Evolutionary conservation across 2,113 vertebrate genomes (phyloP).

Genomic region (Centropristis striata): DNA sequence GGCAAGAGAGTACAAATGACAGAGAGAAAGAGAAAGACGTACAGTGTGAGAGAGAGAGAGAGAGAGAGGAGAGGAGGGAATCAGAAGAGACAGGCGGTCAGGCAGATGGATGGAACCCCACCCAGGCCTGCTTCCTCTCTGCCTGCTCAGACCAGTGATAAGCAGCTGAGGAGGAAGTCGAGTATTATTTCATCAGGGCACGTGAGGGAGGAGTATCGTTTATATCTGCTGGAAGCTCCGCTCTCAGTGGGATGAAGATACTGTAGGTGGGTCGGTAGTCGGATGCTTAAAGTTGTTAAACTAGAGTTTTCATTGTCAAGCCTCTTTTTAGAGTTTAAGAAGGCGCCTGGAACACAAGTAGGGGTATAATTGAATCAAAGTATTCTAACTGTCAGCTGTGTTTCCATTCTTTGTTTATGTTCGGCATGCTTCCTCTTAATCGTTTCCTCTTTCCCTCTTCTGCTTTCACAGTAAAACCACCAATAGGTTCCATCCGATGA

Average conservation of each 20-base stretch:
- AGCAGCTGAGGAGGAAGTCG: slow-evolving; percentile 61
- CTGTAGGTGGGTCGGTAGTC: slow-evolving; percentile 31
- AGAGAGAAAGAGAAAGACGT: neutral
- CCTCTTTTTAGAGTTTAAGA: slow-evolving; percentile 4
- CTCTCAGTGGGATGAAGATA: slow-evolving; percentile 22
- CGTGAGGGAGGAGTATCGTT: slow-evolving; percentile 19
- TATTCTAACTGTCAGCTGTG: neutral
- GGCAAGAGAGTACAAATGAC: slow-evolving; percentile 26
- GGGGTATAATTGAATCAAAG: neutral
- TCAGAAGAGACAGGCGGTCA: slow-evolving; percentile 46
- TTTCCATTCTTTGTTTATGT: slow-evolving; percentile 25
- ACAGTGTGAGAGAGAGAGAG: slow-evolving; percentile 13
- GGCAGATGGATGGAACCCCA: slow-evolving; percentile 73
- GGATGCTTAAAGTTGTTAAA: slow-evolving; percentile 15
- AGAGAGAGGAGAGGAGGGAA: slow-evolving; percentile 44
- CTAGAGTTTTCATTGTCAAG: neutral
- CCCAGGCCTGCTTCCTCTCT: slow-evolving; percentile 57
- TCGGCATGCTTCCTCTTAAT: slow-evolving; percentile 38
- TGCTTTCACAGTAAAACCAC: slow-evolving; percentile 50
- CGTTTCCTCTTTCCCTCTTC: slow-evolving; percentile 56
- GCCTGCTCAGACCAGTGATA: slow-evolving; percentile 48
- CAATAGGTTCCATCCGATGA: slow-evolving; percentile 30
- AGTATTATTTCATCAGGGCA: slow-evolving; percentile 57
- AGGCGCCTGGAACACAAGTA: neutral
- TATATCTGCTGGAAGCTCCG: slow-evolving; percentile 13